phyloP scores from a whole-genome alignment of 2,797 vertebrate species.

The Pygocentrus nattereri region DNA sequence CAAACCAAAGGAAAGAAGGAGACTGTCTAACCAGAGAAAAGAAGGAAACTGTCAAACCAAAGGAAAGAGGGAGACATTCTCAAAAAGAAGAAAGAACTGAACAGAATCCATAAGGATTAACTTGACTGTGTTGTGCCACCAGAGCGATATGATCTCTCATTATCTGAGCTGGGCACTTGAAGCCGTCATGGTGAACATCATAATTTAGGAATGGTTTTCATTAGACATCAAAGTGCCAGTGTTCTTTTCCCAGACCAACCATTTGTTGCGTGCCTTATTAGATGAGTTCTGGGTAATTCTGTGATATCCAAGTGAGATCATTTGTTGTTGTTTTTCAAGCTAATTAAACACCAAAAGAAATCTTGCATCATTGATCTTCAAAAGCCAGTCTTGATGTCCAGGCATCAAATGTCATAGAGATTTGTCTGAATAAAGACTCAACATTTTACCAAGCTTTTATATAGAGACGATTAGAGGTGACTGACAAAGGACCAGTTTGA shows the following conservation, averaged over 20 bases:
- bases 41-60: background rate
- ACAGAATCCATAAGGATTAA: background rate
- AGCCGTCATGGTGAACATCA: slow-evolving; percentile 63
- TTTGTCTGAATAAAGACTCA: background rate
- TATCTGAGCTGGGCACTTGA: slow-evolving; percentile 23
- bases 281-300: slow-evolving; percentile 70
- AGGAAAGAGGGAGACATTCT: too few species aligned
- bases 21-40: background rate
- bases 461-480: background rate
- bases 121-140: background rate
- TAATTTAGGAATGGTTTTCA: slow-evolving; percentile 46
- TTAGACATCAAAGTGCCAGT: background rate
- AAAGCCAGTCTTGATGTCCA: slow-evolving; percentile 11
- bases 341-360: slow-evolving; percentile 69
- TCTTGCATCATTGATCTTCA: slow-evolving; percentile 49
- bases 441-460: background rate
- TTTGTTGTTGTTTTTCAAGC: slow-evolving; percentile 68
- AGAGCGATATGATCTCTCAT: background rate
- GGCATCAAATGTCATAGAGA: background rate
- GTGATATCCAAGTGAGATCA: slow-evolving; percentile 60
- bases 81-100: background rate
- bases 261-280: slow-evolving; percentile 64
- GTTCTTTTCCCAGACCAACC: slow-evolving; percentile 46
- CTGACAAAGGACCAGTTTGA: too few species aligned
- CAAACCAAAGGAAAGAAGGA: background rate